Evolutionary conservation across 2,797 vertebrate species (phyloP).

Genomic region (Columba guinea): DNA sequence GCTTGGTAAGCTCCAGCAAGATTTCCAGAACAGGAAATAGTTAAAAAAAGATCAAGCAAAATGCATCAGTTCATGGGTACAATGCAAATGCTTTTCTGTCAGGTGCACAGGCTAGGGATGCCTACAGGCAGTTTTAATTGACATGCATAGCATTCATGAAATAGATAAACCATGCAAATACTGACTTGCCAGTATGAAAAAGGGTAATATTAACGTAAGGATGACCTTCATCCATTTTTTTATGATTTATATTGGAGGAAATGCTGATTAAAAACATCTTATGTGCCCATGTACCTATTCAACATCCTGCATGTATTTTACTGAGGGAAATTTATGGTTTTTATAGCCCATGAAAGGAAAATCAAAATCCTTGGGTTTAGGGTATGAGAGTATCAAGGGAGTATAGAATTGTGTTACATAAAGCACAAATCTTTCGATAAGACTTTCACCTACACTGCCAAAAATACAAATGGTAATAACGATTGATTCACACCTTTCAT

Average conservation of each 20-base stretch:
- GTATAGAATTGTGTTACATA: not conserved
- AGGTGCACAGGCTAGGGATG: not conserved
- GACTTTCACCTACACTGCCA: not conserved
- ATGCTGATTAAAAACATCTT: not conserved
- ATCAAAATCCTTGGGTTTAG: not conserved
- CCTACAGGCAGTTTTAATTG: conserved; percentile 8
- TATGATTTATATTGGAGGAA: not conserved
- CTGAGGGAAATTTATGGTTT: not conserved
- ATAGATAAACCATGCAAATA: not conserved
- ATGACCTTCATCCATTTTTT: not conserved
- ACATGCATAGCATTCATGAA: not conserved
- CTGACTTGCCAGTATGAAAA: not conserved
- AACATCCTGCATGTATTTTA: not conserved
- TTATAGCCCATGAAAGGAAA: not conserved
- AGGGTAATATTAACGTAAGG: not conserved
- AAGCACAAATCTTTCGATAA: not conserved
- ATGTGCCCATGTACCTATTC: not conserved
- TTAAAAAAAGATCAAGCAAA: not conserved
- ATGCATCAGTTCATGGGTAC: not conserved
- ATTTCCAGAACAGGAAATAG: not conserved
- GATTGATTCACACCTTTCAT: not conserved
- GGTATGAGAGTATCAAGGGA: not conserved
- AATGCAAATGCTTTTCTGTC: not conserved
- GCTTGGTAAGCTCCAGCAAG: not conserved
- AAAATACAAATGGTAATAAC: not conserved